phyloP scores from a whole-genome alignment of 2,113 vertebrate species.

The Elgaria multicarinata region DNA sequence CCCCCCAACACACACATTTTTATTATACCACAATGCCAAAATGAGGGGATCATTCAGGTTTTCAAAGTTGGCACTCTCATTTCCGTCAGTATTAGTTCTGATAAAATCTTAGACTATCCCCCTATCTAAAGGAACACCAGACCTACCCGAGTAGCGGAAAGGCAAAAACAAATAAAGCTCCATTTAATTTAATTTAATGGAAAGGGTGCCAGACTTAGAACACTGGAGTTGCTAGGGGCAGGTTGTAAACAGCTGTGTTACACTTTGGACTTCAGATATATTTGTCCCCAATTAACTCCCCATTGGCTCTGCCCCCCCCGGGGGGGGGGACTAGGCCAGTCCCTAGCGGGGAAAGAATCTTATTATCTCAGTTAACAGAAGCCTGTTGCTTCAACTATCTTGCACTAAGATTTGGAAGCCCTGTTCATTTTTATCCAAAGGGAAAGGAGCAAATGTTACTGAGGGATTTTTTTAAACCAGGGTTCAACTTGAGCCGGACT shows the following conservation, averaged over 20 bases:
- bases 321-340: neutral
- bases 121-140: neutral
- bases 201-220: neutral
- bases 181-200: slow-evolving; percentile 15
- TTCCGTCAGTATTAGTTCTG: neutral
- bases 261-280: slow-evolving; percentile 11
- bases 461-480: neutral
- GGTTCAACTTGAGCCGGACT: neutral
- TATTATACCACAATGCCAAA: neutral
- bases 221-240: neutral
- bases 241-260: slow-evolving; percentile 2
- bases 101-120: neutral
- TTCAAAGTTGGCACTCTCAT: neutral
- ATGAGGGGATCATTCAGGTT: neutral
- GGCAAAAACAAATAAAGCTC: neutral
- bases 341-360: neutral
- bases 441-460: no score
- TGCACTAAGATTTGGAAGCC: neutral
- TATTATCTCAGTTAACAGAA: neutral
- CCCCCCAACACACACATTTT: neutral
- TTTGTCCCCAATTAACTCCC: slow-evolving; percentile 14
- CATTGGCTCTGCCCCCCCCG: neutral
- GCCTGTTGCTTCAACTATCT: neutral
- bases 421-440: neutral
- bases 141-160: neutral